Base-by-base conservation (phyloP, 2,113 vertebrate genomes). In the Microcebus lehilahytsara region DNA sequence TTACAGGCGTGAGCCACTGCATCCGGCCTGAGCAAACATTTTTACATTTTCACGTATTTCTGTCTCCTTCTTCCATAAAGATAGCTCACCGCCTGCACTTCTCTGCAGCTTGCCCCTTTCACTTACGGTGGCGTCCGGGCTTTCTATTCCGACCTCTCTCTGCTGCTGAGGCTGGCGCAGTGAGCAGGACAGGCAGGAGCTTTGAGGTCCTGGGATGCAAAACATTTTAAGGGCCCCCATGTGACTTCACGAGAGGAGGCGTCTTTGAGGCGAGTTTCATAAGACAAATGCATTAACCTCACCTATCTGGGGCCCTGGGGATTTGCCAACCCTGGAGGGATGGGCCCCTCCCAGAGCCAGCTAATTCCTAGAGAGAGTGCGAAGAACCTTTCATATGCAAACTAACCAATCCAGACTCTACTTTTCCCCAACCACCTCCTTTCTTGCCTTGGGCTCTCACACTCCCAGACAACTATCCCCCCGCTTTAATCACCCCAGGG, bases 201-300 rank as follows among this genome's bases (percentile, higher is more conserved):
- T 19, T 23, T 16, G 56, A 49, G 34, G 14, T 51, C 51, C 58
- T 1, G 2, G 85, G 42, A 60, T 17, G 34, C 40, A 34, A 60
- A 46, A 51, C 20, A 42, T 77, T 77, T 42, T 37, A 16, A 34
- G n/a, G 32, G 30, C 46, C 30, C 2, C 8, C 27, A 9, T 12
- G n/a, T 34, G 34, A 46, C 30, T 92, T 89, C 14, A 19, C 0
- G 51, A 56, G n/a, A 64, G 80, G 53, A 62, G 53, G 40, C 11
- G n/a, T 51, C 46, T 64, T 37, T 10, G 51, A 42, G 74, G 60
- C 1, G 0, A n/a, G 5, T 58, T 84, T 69, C 56, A 3, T 74
- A 14, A 75, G 62, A 42, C 42, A 60, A 81, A 80, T 4, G 5
- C 25, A 10, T 11, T 25, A 3, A n/a, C 3, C 5, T 0, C 3